phyloP scores from a whole-genome alignment of 1,140 invertebrate genomes.

The Megalonaias nervosa region DNA sequence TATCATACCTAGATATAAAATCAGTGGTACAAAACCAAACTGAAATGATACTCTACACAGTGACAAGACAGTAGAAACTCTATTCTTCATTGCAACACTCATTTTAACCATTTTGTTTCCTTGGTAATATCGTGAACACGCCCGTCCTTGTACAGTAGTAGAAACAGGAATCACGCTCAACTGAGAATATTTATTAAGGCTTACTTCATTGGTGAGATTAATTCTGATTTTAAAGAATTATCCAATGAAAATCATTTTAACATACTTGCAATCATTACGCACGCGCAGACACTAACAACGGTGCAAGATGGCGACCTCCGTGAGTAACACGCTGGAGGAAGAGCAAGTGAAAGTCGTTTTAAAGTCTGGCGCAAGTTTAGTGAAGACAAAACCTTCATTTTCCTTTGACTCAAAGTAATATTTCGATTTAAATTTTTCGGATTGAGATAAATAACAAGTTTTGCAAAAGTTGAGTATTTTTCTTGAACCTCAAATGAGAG shows the following conservation, averaged over 20 bases:
- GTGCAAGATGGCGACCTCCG: constrained; percentile 36
- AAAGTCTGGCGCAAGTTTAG: constrained; percentile 37
- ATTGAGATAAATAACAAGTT: too few relatives aligned
- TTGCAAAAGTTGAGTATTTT: too few relatives aligned
- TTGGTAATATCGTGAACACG: neutral
- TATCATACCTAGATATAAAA: constrained; percentile 39
- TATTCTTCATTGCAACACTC: constrained; percentile 35
- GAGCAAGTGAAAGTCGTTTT: constrained; percentile 34
- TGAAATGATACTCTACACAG: constrained; percentile 36
- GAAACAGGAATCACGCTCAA: neutral
- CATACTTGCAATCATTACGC: neutral
- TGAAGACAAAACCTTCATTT: constrained; percentile 39
- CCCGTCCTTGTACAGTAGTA: neutral
- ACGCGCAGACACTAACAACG: neutral
- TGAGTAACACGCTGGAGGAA: constrained; percentile 17
- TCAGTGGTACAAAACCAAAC: constrained; percentile 41
- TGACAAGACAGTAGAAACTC: constrained; percentile 31
- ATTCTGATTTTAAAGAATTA: neutral
- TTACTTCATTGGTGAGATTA: constrained; percentile 2
- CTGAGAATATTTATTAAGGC: neutral
- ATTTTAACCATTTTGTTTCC: constrained; percentile 16
- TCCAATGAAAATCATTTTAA: constrained; percentile 8
- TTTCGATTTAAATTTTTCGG: too few relatives aligned
- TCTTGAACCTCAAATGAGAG: too few relatives aligned
- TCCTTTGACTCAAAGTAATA: constrained; percentile 43